Evolutionary conservation across 2,888 invertebrate genomes (phyloP).

Genomic region (Amaurobius ferox): DNA sequence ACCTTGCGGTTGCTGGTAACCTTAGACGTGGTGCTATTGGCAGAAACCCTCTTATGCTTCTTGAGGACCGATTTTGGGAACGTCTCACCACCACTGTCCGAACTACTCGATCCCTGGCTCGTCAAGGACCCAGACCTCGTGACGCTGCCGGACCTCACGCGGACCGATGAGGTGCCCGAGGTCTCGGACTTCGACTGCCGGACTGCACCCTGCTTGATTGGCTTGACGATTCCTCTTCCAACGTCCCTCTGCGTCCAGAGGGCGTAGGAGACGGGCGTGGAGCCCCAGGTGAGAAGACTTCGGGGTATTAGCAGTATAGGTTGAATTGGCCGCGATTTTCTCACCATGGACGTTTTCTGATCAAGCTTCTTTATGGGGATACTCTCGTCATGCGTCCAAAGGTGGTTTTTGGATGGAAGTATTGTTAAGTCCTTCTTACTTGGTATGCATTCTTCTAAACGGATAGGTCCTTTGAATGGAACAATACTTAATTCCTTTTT

Average conservation of each 20-base stretch:
- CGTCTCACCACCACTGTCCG: slow-evolving; percentile 68
- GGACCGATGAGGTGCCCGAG: background rate
- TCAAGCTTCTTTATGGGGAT: slow-evolving; percentile 16
- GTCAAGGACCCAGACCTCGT: slow-evolving; percentile 69
- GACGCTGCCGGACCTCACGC: slow-evolving; percentile 39
- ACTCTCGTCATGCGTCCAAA: slow-evolving; percentile 16
- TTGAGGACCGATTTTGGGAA: slow-evolving; percentile 71
- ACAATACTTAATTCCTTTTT: background rate
- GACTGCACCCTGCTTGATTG: slow-evolving; percentile 8
- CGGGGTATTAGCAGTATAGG: slow-evolving; percentile 52
- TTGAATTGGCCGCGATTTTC: slow-evolving; percentile 25
- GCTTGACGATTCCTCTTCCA: background rate
- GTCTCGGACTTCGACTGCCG: background rate
- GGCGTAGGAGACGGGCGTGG: slow-evolving; percentile 57
- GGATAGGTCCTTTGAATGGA: background rate
- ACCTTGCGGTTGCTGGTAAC: background rate
- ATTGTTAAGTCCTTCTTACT: background rate
- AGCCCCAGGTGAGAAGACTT: slow-evolving; percentile 29
- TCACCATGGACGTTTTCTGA: background rate
- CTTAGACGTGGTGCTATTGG: background rate
- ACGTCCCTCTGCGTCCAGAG: slow-evolving; percentile 67
- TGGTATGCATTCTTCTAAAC: too few species aligned
- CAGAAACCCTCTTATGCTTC: slow-evolving; percentile 45
- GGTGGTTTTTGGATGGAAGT: background rate
- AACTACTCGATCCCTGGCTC: slow-evolving; percentile 69